Base-by-base conservation (phyloP, 2,797 vertebrate genomes). In the Hemibagrus guttatus region DNA sequence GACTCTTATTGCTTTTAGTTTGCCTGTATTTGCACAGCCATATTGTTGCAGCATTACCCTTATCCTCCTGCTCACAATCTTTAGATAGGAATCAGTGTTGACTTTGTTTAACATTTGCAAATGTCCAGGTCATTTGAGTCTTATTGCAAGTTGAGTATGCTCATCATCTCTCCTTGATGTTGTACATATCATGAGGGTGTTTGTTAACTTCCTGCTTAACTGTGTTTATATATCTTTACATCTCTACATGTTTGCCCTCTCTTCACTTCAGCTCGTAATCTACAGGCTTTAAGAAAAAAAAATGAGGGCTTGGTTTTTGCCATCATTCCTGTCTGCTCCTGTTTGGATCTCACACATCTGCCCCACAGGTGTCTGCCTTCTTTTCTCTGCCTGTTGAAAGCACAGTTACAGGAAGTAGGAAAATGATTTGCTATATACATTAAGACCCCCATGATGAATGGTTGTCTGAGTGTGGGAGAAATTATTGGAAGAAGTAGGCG, bases 391-490 rank as follows among this genome's bases (percentile, higher is more conserved):
- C 84, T 84, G 54, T 85, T 56, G 86, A 69, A 83, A 83, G 80
- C 64, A 12, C 59, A 54, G 82, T 91, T 91, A 88, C 87, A 87
- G 90, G 91, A 90, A 91, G 88, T 84, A 39, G 82, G 85, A 87
- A 87, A 90, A 85, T 91, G 88, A 91, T 93, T 91, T 92, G 92
- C 91, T 93, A 91, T 91, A 90, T 90, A 93, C 90, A 88, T 89
- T 76, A 90, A 91, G 87, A 90, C 90, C 88, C 91, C 92, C 90
- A 91, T 90, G 90, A 91, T 89, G 88, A 91, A 90, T 91, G 21
- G 90, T 89, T 91, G 68, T 92, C 91, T 92, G 92, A 89, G 90
- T 93, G 88, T 89, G 90, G 90, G 88, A 91, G 90, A 92, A 94
- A 93, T 85, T 89, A 85, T 80, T 86, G 71, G 52, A 75, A 81